Evolutionary conservation across 2,797 vertebrate species (phyloP), one percentile per base, ranked within the genome.

Genomic region (Manis javanica): DNA sequence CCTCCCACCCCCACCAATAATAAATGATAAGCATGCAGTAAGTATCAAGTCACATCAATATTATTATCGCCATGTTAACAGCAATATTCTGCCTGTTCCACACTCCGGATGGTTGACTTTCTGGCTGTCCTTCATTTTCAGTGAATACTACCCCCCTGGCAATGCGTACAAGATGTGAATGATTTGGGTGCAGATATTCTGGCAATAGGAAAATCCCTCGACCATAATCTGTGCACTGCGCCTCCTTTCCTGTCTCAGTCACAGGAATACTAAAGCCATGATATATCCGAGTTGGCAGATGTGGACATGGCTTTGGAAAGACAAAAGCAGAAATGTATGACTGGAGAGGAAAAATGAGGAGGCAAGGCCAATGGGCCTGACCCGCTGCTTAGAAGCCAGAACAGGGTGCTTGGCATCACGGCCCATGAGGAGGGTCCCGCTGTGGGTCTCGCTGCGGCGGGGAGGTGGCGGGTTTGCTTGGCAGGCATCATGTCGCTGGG

Each of bases 221-320:
- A 39, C 10, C 15, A 16, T 57, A 49, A 66, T 84, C 46, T 87
- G 31, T 72, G 14, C n/a, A 4, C n/a, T 23, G 18, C 24, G 34
- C 21, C 51, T 78, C 42, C 14, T 92, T 87, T 72, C 23, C 34
- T 74, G 1, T 77, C 42, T 87, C 12, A 69, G 46, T 87, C 82
- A 83, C 34, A 90, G 46, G 23, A 63, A 57, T 37, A 31, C 64
- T n/a, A 68, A 82, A 19, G 51, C 37, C 2, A 1, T 55, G 14
- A 55, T 24, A 57, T 19, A 68, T 91, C 29, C 81, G 66, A 94
- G 31, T 31, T 74, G 59, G 81, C 77, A 95, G 34, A 42, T 72
- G 26, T 82, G 29, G 42, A 49, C 14, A n/a, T 87, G 86, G 86
- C 29, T 96, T 93, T 90, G 72, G 51, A 72, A 95, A 95, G 61